Conservation (phyloP, 2,888 invertebrate species). For the Tinea pellionella region DNA sequence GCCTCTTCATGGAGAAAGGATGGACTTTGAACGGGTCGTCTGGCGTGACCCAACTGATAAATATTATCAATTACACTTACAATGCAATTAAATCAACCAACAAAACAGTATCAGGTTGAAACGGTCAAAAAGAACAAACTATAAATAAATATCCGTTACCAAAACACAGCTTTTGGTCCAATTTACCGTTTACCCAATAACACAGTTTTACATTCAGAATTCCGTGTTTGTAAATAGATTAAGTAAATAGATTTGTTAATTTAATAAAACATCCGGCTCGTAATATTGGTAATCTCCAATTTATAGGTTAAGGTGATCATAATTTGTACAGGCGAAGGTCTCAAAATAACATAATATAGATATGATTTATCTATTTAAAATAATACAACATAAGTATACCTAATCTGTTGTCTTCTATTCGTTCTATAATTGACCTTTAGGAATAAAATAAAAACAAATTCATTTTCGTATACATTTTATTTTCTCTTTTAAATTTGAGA, state of each 20-base stretch:
- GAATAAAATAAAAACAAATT: not conserved
- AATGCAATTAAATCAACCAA: constrained; percentile 22
- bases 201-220: too few species aligned
- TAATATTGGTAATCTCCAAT: not conserved
- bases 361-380: not conserved
- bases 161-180: too few species aligned
- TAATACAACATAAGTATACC: not conserved
- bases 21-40: constrained; percentile 30
- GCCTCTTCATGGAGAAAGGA: constrained; percentile 25
- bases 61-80: constrained; percentile 25
- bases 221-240: too few species aligned
- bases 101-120: constrained; percentile 7
- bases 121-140: constrained; percentile 6
- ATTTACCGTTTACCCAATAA: too few species aligned
- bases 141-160: not conserved
- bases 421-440: not conserved
- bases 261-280: not conserved
- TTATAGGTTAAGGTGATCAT: not conserved
- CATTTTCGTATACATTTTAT: not conserved
- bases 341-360: not conserved
- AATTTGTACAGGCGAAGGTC: not conserved
- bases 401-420: not conserved
- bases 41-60: constrained; percentile 33
- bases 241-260: not conserved
- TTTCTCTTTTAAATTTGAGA: not conserved